Evolutionary conservation across 2,888 invertebrate species (phyloP), one percentile per base, ranked within the genome.

Genomic region (Lomographa bimaculata): DNA sequence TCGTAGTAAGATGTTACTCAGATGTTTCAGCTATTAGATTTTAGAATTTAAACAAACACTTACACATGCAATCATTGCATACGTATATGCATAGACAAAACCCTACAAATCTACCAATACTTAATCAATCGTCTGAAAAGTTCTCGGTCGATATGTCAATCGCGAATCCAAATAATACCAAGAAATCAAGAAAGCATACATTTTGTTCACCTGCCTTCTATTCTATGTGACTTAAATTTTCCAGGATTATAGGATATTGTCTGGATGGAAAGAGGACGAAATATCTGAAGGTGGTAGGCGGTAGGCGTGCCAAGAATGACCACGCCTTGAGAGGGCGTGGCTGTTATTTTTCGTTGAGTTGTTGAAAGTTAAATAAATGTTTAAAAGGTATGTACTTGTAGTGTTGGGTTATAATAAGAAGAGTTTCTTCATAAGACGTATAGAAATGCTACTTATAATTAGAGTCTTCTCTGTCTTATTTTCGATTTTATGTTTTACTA

Each of bases 41-140:
- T n/a, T n/a, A n/a, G n/a, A n/a, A n/a, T n/a, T n/a, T n/a, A n/a
- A n/a, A n/a, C n/a, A n/a, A n/a, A n/a, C n/a, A n/a, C n/a, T n/a
- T n/a, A n/a, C n/a, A n/a, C n/a, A n/a, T n/a, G n/a, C n/a, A n/a
- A n/a, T n/a, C n/a, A 69, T 67, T 68, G 69, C 57, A 65, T 16
- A 7, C 29, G 11, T 7, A 14, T 27, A 17, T 8, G 29, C 27
- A 40, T 45, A 42, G 24, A 46, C 26, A 18, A 30, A 46, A 57
- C 46, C 41, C 10, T 19, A 7, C 11, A 5, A 34, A 46, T 52
- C 56, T 50, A 48, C 39, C 64, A 51, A 68, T 71, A 73, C 71
- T 65, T 61, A 77, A 86, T 83, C 85, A 87, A 84, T 85, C 74
- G 87, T 87, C 87, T 87, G 82, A 78, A 85, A 87, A 87, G 79